Base-by-base conservation (phyloP, 2,888 invertebrate species). In the Euproctis similis region DNA sequence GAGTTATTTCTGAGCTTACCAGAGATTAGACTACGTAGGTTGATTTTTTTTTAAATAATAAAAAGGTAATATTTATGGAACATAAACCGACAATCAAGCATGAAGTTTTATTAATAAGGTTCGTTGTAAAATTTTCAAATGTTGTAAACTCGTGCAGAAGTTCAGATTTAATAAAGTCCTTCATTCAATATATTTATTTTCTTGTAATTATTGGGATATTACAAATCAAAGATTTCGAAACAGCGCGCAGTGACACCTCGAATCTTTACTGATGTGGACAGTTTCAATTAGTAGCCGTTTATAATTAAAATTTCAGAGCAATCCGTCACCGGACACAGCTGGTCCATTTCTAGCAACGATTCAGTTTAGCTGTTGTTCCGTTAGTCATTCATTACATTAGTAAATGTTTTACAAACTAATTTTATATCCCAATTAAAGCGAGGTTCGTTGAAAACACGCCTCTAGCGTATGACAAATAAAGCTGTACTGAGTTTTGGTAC, bases 381-480 rank as follows among this genome's bases (percentile, higher is more conserved):
- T 81, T 81, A 78, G 78, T 78, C 76, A 75, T 77, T 80, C 78
- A 77, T 78, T 76, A 75, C 78, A 81, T 81, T 81, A 81, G 77
- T 76, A 65, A 21, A 72, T 59, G 61, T 55, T 57, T 42, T 39
- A 59, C 80, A 62, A 67, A 44, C 31, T 38, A 53, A 13, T 2
- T 12, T 35, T 7, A 30, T 9, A 29, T 25, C 24, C 38, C 8
- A 7, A 27, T 28, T 8, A 4, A 8, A 26, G 39, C 10, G 2
- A 10, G 12, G 21, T 26, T 1, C 7, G 31, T 37, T 27, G 30
- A 19, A 68, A 46, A 48, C 27, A 54, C 22, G 30, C 34, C 43
- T 38, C 36, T 61, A 59, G 4, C 8, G 0, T 1, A 9, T 14
- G 12, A 8, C 2, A 22, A 33, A 26, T 40, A 53, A 19, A 31